Conservation (phyloP, 2,797 vertebrate genomes). For the Tokudaia tokunoshimensis region DNA sequence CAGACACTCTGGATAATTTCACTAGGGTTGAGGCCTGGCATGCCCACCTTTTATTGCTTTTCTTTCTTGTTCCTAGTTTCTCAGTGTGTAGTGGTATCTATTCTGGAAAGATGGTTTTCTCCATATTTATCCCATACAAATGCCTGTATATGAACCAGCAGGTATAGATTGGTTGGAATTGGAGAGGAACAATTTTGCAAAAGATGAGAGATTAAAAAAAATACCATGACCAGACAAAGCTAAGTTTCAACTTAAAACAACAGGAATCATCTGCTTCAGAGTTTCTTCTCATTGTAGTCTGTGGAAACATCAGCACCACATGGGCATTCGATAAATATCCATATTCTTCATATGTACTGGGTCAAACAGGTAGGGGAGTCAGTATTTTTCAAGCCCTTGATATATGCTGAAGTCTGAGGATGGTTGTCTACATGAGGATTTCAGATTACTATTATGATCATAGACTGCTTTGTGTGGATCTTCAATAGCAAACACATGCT, state of each 20-base stretch:
- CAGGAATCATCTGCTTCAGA: neutral
- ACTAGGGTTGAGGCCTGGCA: neutral
- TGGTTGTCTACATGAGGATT: neutral
- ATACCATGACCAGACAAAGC: neutral
- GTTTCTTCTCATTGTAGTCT: neutral
- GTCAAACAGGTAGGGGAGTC: neutral
- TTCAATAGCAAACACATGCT: neutral
- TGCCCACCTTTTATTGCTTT: neutral
- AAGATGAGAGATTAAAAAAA: neutral
- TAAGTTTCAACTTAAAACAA: slow-evolving; percentile 1
- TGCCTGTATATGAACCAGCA: neutral
- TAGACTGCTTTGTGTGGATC: neutral
- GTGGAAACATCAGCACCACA: neutral
- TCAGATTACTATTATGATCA: neutral
- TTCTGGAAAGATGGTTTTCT: neutral
- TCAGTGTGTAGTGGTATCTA: neutral
- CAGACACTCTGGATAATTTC: neutral
- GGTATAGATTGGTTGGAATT: neutral
- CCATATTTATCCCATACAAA: neutral
- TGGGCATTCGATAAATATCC: neutral
- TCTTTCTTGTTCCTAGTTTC: neutral
- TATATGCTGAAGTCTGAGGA: neutral
- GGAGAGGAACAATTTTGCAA: neutral
- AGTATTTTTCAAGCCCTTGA: neutral
- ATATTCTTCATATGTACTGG: neutral